Percentiles rank a stretch among this genome's conserved stretches.
These are phyloP conservation scores for Plectropomus leopardus DNA, from an alignment of 2,113 vertebrate species.

Conservation along the genomic window DNA sequence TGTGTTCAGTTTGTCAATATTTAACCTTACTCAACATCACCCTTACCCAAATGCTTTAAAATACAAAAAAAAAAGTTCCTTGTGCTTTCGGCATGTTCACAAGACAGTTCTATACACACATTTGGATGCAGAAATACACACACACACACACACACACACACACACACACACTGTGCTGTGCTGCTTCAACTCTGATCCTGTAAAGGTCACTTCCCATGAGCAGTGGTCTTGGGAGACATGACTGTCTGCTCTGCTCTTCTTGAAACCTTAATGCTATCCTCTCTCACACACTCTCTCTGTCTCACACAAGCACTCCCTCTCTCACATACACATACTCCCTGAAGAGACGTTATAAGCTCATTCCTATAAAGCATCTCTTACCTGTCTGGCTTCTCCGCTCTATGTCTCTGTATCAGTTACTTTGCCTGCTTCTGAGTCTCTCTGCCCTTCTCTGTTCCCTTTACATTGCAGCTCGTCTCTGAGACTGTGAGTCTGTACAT, in stretches of 20 bases:
- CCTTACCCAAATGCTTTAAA: background rate
- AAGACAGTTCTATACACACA: background rate
- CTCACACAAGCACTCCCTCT: background rate
- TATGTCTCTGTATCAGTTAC: constrained; percentile 4
- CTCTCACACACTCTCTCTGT: background rate
- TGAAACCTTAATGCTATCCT: constrained; percentile 24
- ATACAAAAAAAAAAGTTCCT: no score
- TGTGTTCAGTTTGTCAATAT: background rate
- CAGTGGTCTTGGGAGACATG: constrained; percentile 22
- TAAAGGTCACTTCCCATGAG: constrained; percentile 42
- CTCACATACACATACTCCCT: background rate
- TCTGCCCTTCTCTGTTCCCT: constrained; percentile 11
- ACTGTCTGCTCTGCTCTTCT: constrained; percentile 22
- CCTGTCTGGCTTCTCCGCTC: constrained; percentile 25
- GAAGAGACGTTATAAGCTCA: constrained; percentile 13
- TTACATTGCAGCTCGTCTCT: background rate
- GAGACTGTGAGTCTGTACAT: constrained; percentile 7
- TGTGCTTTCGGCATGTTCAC: background rate
- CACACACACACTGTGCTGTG: background rate
- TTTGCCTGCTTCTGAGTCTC: constrained; percentile 10
- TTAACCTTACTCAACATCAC: background rate
- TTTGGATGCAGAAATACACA: background rate
- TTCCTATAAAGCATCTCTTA: constrained; percentile 28
- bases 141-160: constrained; percentile 10
- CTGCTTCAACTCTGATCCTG: constrained; percentile 12